Conservation (phyloP, 2,113 vertebrate genomes). For the Centropristis striata region DNA sequence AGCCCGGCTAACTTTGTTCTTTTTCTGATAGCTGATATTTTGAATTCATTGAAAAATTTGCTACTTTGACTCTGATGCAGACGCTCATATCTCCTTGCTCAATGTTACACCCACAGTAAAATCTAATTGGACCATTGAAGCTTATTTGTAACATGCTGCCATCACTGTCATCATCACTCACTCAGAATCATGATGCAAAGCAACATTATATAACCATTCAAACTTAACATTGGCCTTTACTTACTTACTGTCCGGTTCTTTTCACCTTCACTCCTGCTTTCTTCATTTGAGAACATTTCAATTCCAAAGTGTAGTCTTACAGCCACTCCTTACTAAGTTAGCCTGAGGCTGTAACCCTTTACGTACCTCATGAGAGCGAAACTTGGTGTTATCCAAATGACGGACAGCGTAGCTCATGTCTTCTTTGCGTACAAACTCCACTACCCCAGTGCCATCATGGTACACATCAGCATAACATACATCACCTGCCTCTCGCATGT, state of each 20-base stretch:
- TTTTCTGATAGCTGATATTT: no score
- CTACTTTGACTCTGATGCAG: no score
- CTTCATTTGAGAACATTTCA: constrained; percentile 52
- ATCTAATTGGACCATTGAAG: no score
- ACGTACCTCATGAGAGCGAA: constrained; percentile 89
- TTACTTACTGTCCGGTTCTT: constrained; percentile 25
- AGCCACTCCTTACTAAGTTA: not conserved
- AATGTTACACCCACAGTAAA: no score
- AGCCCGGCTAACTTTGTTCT: no score
- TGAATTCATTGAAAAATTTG: no score
- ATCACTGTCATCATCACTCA: not conserved
- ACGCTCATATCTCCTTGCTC: no score
- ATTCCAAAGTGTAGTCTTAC: constrained; percentile 45
- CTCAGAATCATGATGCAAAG: not conserved
- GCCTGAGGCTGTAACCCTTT: constrained; percentile 9
- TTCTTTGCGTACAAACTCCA: constrained; percentile 92
- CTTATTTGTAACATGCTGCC: no score
- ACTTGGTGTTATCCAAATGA: constrained; percentile 91
- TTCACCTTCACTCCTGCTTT: constrained; percentile 9
- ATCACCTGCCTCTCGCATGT: constrained; percentile 90
- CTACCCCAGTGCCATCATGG: constrained; percentile 89
- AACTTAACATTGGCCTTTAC: no score
- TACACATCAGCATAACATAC: constrained; percentile 91
- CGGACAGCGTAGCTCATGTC: constrained; percentile 90
- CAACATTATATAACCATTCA: not conserved